Conservation (phyloP, 2,113 vertebrate species). For the Piaya cayana region DNA sequence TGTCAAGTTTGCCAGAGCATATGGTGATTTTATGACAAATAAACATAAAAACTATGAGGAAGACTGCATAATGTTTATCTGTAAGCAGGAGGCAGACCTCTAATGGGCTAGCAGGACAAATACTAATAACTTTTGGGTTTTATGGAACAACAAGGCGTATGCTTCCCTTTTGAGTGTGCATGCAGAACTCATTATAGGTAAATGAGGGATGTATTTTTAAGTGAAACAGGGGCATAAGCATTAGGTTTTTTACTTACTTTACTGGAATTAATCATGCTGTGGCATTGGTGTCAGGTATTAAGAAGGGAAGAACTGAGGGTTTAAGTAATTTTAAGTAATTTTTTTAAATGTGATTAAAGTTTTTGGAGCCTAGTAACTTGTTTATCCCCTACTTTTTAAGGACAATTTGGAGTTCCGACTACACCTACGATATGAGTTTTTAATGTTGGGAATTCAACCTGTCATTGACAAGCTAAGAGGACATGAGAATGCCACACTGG, state of each 20-base stretch:
- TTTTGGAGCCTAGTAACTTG: background rate
- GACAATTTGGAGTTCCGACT: conserved; percentile 96
- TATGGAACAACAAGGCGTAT: background rate
- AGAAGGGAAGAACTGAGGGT: background rate
- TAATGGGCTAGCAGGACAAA: background rate
- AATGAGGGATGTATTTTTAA: background rate
- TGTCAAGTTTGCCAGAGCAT: background rate
- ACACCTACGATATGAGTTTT: conserved; percentile 94
- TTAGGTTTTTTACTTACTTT: background rate
- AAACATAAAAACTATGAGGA: background rate
- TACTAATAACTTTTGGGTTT: background rate
- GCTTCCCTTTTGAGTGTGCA: background rate
- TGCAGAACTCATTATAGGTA: background rate
- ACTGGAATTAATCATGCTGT: background rate
- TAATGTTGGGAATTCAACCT: conserved; percentile 97
- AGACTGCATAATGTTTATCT: background rate
- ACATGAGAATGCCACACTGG: conserved; percentile 93
- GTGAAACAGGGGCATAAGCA: background rate
- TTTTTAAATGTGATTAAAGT: background rate
- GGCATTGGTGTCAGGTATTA: background rate
- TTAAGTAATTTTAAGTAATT: background rate
- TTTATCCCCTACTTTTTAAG: conserved; percentile 58
- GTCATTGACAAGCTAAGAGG: conserved; percentile 94
- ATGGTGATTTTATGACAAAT: background rate
- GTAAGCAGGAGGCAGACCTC: background rate